phyloP scores from a whole-genome alignment of 2,797 vertebrate genomes.

The Psittacula echo region DNA sequence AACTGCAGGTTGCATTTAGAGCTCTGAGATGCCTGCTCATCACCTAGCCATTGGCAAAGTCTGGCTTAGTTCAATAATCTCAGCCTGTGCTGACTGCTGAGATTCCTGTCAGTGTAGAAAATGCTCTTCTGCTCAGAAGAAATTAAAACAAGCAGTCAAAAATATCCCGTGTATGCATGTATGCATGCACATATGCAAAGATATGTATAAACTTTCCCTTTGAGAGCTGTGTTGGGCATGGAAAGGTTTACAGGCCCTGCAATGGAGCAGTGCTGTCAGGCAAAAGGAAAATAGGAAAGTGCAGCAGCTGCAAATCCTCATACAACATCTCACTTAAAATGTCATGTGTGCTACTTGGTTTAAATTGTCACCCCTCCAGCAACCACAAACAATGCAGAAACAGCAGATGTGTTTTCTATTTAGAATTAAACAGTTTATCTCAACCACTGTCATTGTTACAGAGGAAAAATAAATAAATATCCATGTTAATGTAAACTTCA shows the following conservation, averaged over 20 bases:
- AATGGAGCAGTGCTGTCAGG: background rate
- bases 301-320: constrained; percentile 87
- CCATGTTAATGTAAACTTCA: constrained; percentile 87
- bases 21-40: accelerated
- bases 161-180: background rate
- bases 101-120: background rate
- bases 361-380: constrained; percentile 87
- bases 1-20: background rate
- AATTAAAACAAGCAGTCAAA: background rate
- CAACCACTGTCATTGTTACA: constrained; percentile 87
- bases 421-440: constrained; percentile 89
- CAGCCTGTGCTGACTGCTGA: background rate
- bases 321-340: constrained; percentile 88
- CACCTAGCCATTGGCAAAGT: background rate
- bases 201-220: background rate
- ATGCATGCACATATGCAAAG: background rate
- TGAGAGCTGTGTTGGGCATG: background rate
- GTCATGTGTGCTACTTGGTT: constrained; percentile 86
- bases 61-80: background rate
- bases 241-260: constrained; percentile 9
- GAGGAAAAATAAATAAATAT: constrained; percentile 89
- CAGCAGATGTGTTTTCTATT: constrained; percentile 92
- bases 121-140: background rate
- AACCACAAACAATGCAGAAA: constrained; percentile 87
- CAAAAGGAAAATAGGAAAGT: constrained; percentile 42